A percentile compares a stretch with the other conserved stretches of the same genome.
Conservation (phyloP, 2,797 vertebrate genomes). For the Cirrhinus molitorella region DNA sequence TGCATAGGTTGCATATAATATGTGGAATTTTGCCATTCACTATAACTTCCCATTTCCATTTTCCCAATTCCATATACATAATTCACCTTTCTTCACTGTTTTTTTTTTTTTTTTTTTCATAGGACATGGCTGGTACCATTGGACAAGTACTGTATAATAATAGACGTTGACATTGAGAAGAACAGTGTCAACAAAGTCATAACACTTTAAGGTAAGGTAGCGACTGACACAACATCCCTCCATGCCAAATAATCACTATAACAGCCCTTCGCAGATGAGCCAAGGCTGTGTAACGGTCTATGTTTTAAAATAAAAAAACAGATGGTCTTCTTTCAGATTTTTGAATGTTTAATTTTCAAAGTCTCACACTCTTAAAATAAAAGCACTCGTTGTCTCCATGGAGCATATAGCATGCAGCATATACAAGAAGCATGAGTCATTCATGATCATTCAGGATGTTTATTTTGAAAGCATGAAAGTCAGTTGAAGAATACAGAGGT, state of each 20-base stretch:
- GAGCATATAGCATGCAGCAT: not conserved
- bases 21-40: not conserved
- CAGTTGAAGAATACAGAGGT: constrained; percentile 75
- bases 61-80: not conserved
- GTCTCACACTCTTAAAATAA: not conserved
- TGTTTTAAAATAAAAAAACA: not conserved
- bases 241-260: not conserved
- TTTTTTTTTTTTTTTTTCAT: rapidly evolving
- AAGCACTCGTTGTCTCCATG: not conserved
- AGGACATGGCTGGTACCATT: not conserved
- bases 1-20: not conserved
- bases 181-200: not conserved
- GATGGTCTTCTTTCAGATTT: not conserved
- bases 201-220: not conserved
- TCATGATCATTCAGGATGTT: constrained; percentile 61
- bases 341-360: not conserved
- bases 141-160: not conserved
- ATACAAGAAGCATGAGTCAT: not conserved
- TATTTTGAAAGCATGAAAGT: constrained; percentile 76
- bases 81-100: not conserved
- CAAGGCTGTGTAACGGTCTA: not conserved
- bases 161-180: not conserved
- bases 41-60: not conserved
- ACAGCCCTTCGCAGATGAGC: not conserved
- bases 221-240: not conserved